A percentile compares a stretch with the other conserved stretches of the same genome.
These are phyloP conservation scores for Pandemis cinnamomeana DNA, from an alignment of 2,888 invertebrate species.

Conservation along the genomic window DNA sequence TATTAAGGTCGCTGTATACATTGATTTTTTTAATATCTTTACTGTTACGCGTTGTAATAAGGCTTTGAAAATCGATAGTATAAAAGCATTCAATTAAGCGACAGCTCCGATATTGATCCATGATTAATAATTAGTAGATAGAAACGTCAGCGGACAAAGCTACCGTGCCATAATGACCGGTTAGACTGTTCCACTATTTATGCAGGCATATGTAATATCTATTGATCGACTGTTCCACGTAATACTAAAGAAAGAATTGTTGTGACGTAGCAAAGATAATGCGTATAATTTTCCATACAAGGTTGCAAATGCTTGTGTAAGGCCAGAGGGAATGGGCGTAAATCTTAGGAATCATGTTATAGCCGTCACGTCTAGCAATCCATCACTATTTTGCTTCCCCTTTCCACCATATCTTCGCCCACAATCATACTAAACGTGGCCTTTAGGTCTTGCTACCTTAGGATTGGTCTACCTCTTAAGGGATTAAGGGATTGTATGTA, in stretches of 20 bases:
- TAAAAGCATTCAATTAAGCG: conserved; percentile 48
- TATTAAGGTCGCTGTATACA: not conserved
- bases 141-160: not conserved
- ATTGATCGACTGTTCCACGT: conserved; percentile 9
- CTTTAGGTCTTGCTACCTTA: too few relatives aligned
- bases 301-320: not conserved
- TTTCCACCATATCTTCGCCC: too few relatives aligned
- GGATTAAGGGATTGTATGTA: too few relatives aligned
- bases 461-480: too few relatives aligned
- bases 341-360: too few relatives aligned
- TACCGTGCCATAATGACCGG: conserved; percentile 1
- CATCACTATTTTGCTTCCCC: too few relatives aligned
- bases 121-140: conserved; percentile 29
- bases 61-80: conserved; percentile 34
- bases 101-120: conserved; percentile 38
- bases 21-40: not conserved
- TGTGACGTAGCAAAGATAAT: too few relatives aligned
- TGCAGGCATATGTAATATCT: not conserved
- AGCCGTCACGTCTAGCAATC: too few relatives aligned
- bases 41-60: not conserved
- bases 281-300: not conserved
- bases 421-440: too few relatives aligned
- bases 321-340: too few relatives aligned
- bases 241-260: too few relatives aligned
- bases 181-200: conserved; percentile 18